Percentiles rank a stretch among this genome's conserved stretches.
These are phyloP conservation scores for Villa cingulata DNA, from an alignment of 2,888 invertebrate genomes.

Conservation along the genomic window DNA sequence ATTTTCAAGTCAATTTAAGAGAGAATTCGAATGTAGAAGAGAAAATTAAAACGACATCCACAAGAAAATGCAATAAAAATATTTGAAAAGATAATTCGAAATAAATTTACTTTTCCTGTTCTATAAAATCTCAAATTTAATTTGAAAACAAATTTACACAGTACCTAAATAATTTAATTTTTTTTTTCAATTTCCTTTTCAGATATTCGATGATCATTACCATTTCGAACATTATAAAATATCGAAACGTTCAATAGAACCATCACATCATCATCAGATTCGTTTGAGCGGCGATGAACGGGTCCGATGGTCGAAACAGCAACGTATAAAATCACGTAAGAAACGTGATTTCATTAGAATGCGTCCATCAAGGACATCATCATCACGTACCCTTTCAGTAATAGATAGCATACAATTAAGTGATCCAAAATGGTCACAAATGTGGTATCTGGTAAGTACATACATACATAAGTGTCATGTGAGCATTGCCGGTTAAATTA, in stretches of 20 bases:
- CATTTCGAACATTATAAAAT: constrained; percentile 72
- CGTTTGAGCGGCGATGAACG: constrained; percentile 58
- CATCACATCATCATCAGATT: constrained; percentile 55
- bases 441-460: constrained; percentile 92
- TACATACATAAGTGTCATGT: no score
- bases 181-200: constrained; percentile 30
- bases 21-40: no score
- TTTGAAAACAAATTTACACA: no score
- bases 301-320: constrained; percentile 74
- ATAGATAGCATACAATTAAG: constrained; percentile 42
- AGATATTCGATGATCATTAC: constrained; percentile 81
- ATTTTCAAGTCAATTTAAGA: no score
- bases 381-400: constrained; percentile 21
- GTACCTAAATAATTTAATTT: neutral
- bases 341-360: constrained; percentile 64
- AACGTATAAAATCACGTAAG: constrained; percentile 59
- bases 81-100: no score
- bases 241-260: constrained; percentile 58
- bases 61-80: no score
- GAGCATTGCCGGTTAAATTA: no score
- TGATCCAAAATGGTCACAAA: constrained; percentile 85
- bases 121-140: no score
- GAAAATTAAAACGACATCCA: no score
- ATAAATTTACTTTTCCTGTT: no score
- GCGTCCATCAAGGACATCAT: constrained; percentile 30